These are phyloP conservation scores for Phthorimaea operculella DNA, from an alignment of 1,140 invertebrate species.

Conservation along the genomic window DNA sequence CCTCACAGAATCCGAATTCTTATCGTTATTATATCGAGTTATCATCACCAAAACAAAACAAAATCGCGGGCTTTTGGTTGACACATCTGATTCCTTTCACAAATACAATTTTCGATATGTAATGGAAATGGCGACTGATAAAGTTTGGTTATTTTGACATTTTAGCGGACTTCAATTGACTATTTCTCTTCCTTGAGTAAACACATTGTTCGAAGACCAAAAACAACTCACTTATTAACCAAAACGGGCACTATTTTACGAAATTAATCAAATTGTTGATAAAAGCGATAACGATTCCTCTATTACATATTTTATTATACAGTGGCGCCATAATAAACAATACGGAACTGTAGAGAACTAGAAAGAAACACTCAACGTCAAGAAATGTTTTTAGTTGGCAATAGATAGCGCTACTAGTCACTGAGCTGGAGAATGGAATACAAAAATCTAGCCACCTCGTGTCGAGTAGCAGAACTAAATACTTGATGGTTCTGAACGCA, in stretches of 20 bases:
- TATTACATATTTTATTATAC: background rate
- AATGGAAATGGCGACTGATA: conserved; percentile 44
- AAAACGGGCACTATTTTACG: too few relatives aligned
- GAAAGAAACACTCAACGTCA: background rate
- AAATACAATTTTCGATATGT: conserved; percentile 22
- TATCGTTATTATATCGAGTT: background rate
- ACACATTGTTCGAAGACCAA: too few relatives aligned
- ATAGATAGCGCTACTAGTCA: too few relatives aligned
- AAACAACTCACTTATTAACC: too few relatives aligned
- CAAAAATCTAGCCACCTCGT: conserved; percentile 12
- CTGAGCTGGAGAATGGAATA: too few relatives aligned
- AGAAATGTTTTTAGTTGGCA: too few relatives aligned
- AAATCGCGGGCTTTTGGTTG: conserved; percentile 35
- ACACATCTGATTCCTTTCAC: conserved; percentile 52
- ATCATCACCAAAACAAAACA: background rate
- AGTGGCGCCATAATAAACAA: background rate
- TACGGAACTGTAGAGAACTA: background rate
- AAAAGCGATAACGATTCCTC: background rate
- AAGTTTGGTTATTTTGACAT: background rate
- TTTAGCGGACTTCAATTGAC: background rate
- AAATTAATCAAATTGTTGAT: too few relatives aligned
- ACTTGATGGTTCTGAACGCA: background rate
- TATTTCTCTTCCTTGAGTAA: too few relatives aligned
- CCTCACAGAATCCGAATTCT: too few relatives aligned
- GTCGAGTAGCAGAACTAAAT: conserved; percentile 10